Conservation (phyloP, 2,797 vertebrate genomes). For the Spheniscus humboldti region DNA sequence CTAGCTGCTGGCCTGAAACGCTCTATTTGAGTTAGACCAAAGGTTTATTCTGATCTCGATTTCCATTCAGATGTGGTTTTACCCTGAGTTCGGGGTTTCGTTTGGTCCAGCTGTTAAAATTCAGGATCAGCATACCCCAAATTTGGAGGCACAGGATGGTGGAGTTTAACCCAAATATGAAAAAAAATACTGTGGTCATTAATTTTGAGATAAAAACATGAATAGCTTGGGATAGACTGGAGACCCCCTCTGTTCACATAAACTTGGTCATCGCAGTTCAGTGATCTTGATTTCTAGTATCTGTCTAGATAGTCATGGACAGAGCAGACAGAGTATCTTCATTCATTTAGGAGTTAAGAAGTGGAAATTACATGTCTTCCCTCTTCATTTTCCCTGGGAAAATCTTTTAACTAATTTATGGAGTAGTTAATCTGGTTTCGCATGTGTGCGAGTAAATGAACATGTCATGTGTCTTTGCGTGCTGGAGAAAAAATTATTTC, state of each 20-base stretch:
- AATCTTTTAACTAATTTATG: constrained; percentile 59
- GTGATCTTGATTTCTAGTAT: not conserved
- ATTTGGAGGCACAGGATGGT: not conserved
- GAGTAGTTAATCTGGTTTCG: constrained; percentile 12
- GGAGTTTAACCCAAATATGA: not conserved
- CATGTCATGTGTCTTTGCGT: not conserved
- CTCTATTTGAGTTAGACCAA: not conserved
- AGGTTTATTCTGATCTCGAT: not conserved
- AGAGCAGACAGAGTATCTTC: not conserved
- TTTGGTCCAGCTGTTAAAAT: not conserved
- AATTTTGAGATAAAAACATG: not conserved
- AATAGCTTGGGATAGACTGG: not conserved
- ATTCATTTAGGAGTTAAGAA: not conserved
- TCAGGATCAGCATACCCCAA: not conserved
- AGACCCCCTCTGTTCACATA: not conserved
- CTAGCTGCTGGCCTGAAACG: not conserved
- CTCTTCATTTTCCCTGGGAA: constrained; percentile 46
- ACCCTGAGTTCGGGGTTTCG: rapidly evolving
- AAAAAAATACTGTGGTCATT: not conserved
- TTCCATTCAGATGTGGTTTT: not conserved
- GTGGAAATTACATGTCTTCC: constrained; percentile 3
- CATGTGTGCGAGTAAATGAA: constrained; percentile 19
- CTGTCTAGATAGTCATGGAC: not conserved
- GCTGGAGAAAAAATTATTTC: constrained; percentile 13
- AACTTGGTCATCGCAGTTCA: not conserved